Evolutionary conservation across 1,140 invertebrate genomes (phyloP).

Genomic region (Tetranychus urticae): DNA sequence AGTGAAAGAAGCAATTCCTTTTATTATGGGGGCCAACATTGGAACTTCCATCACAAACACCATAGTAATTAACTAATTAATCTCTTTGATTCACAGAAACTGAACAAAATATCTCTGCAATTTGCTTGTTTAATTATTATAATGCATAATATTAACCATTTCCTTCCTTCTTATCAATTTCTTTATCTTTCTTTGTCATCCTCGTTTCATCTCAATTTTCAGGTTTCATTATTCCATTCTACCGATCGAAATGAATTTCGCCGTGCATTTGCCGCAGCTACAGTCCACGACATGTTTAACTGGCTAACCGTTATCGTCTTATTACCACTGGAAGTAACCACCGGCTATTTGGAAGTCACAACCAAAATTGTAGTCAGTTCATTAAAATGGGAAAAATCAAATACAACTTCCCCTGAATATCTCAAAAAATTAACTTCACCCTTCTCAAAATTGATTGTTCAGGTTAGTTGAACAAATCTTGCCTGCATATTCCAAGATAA

Average conservation of each 20-base stretch:
- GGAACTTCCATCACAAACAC: slow-evolving; percentile 35
- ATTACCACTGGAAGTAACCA: slow-evolving; percentile 24
- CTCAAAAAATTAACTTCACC: slow-evolving; percentile 27
- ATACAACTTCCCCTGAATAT: slow-evolving; percentile 18
- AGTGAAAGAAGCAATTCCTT: slow-evolving; percentile 28
- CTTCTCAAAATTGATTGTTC: slow-evolving; percentile 24
- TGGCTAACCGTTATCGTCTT: slow-evolving; percentile 27
- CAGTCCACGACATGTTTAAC: slow-evolving; percentile 34
- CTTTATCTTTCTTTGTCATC: neutral
- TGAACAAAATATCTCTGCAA: too few species aligned
- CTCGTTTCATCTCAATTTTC: neutral
- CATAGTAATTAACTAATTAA: slow-evolving; percentile 14
- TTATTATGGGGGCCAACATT: slow-evolving; percentile 35
- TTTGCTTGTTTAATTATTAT: too few species aligned
- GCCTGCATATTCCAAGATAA: too few species aligned
- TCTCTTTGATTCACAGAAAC: too few species aligned
- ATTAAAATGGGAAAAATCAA: slow-evolving; percentile 14
- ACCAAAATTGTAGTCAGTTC: slow-evolving; percentile 19
- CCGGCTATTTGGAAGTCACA: slow-evolving; percentile 21
- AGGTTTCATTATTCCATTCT: slow-evolving; percentile 26
- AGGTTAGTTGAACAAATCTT: slow-evolving; percentile 5
- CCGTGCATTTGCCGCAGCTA: slow-evolving; percentile 30
- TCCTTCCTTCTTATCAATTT: too few species aligned
- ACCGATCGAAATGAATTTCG: slow-evolving; percentile 25
- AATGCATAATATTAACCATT: too few species aligned